Percentiles rank a stretch among this genome's conserved stretches.
phyloP scores from a whole-genome alignment of 2,113 vertebrate species.

The Oreochromis spilurus region DNA sequence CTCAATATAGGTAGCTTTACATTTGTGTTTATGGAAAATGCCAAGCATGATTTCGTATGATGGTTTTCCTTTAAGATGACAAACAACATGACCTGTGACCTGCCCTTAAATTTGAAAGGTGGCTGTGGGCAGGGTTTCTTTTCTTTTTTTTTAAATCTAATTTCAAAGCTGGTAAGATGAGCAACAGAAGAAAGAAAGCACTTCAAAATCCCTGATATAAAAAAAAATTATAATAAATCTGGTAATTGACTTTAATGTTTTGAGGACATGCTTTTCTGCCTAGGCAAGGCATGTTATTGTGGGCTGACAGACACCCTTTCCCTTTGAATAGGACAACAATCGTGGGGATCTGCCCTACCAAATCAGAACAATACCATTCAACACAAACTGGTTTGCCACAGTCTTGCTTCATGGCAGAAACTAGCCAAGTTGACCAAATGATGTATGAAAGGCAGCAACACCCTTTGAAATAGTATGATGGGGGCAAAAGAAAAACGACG shows the following conservation, averaged over 20 bases:
- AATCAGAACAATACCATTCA: slow-evolving; percentile 62
- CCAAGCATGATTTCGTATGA: slow-evolving; percentile 63
- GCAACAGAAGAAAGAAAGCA: slow-evolving; percentile 69
- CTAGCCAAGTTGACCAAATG: slow-evolving; percentile 74
- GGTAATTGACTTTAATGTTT: slow-evolving; percentile 64
- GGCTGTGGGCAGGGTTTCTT: slow-evolving; percentile 54
- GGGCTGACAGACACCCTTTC: slow-evolving; percentile 62
- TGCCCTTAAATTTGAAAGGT: slow-evolving; percentile 62
- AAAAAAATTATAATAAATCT: slow-evolving; percentile 40
- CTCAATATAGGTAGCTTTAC: slow-evolving; percentile 74
- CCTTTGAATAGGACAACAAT: slow-evolving; percentile 69
- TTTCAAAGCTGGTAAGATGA: slow-evolving; percentile 66
- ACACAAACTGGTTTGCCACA: slow-evolving; percentile 64
- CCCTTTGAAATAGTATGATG: slow-evolving; percentile 74
- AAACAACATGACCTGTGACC: slow-evolving; percentile 61
- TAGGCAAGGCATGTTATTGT: slow-evolving; percentile 57
- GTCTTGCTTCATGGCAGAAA: slow-evolving; percentile 67
- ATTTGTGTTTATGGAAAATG: slow-evolving; percentile 70
- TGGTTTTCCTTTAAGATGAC: slow-evolving; percentile 61
- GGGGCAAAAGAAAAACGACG: slow-evolving; percentile 65
- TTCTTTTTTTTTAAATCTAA: slow-evolving; percentile 33
- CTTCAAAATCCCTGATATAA: slow-evolving; percentile 72
- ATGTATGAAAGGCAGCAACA: slow-evolving; percentile 78
- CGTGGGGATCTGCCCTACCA: slow-evolving; percentile 61
- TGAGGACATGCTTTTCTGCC: slow-evolving; percentile 70